phyloP scores from a whole-genome alignment of 1,140 invertebrate species.

The Drosophila ficusphila region DNA sequence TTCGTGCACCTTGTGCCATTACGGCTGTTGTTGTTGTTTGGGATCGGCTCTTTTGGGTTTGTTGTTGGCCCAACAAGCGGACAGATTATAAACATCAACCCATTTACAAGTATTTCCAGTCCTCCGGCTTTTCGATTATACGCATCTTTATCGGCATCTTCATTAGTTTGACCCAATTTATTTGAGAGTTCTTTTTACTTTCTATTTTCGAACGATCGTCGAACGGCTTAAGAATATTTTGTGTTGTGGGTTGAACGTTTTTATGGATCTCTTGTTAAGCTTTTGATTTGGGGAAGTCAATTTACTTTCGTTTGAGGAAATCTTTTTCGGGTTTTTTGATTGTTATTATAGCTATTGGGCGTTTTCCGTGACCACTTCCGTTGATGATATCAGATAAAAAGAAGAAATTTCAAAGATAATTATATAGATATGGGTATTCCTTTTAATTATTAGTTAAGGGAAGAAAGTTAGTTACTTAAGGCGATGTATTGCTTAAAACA shows the following conservation, averaged over 20 bases:
- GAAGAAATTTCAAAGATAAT: conserved; percentile 15
- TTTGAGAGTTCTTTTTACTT: conserved; percentile 66
- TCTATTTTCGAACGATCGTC: conserved; percentile 74
- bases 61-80: conserved; percentile 67
- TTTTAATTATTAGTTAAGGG: background rate
- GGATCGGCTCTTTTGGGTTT: conserved; percentile 4
- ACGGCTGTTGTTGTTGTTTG: conserved; percentile 1
- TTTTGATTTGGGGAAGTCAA: conserved; percentile 40
- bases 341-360: conserved; percentile 26
- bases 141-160: conserved; percentile 71
- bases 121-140: conserved; percentile 57
- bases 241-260: conserved; percentile 37
- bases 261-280: conserved; percentile 30
- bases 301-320: conserved; percentile 73
- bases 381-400: background rate
- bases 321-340: conserved; percentile 8
- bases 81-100: conserved; percentile 62
- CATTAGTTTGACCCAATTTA: conserved; percentile 77
- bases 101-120: conserved; percentile 57
- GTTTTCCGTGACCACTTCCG: conserved; percentile 46
- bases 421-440: background rate
- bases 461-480: background rate
- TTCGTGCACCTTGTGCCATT: conserved; percentile 75
- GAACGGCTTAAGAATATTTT: conserved; percentile 53
- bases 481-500: too few species aligned